These are phyloP conservation scores for Peromyscus maniculatus DNA, from an alignment of 2,113 vertebrate species.

Conservation along the genomic window DNA sequence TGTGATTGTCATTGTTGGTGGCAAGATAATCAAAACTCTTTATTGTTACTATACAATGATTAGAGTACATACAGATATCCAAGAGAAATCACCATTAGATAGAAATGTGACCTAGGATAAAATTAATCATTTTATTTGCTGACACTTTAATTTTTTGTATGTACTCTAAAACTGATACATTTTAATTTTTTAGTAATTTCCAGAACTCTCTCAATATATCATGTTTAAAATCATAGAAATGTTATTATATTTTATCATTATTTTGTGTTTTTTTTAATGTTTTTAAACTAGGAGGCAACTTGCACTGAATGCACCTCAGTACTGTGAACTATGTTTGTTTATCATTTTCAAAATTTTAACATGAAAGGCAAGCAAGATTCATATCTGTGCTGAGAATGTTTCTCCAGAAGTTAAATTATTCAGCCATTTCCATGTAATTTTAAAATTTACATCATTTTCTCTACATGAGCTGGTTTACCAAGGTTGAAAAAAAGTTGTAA, in stretches of 20 bases:
- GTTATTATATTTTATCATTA: not conserved
- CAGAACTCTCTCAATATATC: not conserved
- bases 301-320: not conserved
- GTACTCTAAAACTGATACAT: not conserved
- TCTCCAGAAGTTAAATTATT: conserved; percentile 2
- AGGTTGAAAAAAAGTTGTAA: not conserved
- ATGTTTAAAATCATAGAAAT: not conserved
- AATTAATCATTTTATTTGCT: not conserved
- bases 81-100: not conserved
- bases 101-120: not conserved
- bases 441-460: not conserved
- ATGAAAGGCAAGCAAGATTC: not conserved
- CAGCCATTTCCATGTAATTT: conserved; percentile 22
- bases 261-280: not conserved
- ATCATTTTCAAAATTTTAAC: not conserved
- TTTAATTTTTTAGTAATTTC: not conserved
- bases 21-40: not conserved
- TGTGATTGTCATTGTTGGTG: not conserved
- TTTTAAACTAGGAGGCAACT: not conserved
- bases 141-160: not conserved
- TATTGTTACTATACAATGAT: not conserved
- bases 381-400: not conserved
- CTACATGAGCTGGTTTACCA: not conserved
- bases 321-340: not conserved
- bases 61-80: not conserved